A percentile compares a stretch with the other conserved stretches of the same genome.
phyloP scores from a whole-genome alignment of 2,888 invertebrate genomes.

The Ramazzottius varieornatus region DNA sequence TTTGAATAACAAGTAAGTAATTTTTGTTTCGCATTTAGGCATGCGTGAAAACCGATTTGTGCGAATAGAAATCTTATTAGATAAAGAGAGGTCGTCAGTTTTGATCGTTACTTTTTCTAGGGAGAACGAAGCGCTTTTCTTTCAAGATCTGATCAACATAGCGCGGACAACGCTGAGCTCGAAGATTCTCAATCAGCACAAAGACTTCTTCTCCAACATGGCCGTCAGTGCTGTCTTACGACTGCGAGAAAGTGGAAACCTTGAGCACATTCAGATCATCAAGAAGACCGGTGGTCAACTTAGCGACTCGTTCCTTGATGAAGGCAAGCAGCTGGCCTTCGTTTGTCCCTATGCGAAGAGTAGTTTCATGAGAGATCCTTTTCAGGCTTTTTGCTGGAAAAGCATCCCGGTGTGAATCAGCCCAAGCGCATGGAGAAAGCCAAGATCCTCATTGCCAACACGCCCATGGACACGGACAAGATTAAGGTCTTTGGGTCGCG shows the following conservation, averaged over 20 bases:
- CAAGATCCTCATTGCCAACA: constrained; percentile 86
- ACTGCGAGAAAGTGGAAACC: constrained; percentile 51
- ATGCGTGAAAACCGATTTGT: background rate
- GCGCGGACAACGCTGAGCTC: constrained; percentile 89
- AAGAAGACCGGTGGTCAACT: constrained; percentile 81
- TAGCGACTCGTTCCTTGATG: constrained; percentile 78
- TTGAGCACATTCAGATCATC: constrained; percentile 86
- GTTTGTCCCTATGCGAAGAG: constrained; percentile 5
- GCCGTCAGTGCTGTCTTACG: constrained; percentile 83
- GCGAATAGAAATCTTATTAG: no score
- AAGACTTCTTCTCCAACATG: constrained; percentile 76
- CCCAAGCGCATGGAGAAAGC: constrained; percentile 84
- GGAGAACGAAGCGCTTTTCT: constrained; percentile 44
- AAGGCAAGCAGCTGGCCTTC: no score
- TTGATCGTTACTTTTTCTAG: no score
- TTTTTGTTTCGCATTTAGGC: constrained; percentile 5
- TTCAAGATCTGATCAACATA: constrained; percentile 73
- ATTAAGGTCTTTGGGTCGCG: constrained; percentile 92
- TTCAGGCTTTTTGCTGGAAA: constrained; percentile 61
- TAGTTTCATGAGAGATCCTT: constrained; percentile 4
- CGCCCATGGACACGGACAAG: constrained; percentile 99
- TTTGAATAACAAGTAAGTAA: constrained; percentile 40
- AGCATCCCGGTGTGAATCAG: constrained; percentile 87
- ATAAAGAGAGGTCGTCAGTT: no score
- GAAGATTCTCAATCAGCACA: constrained; percentile 86